Evolutionary conservation across 2,797 vertebrate genomes (phyloP), one percentile per base, ranked within the genome.

Genomic region (Trachops cirrhosus): DNA sequence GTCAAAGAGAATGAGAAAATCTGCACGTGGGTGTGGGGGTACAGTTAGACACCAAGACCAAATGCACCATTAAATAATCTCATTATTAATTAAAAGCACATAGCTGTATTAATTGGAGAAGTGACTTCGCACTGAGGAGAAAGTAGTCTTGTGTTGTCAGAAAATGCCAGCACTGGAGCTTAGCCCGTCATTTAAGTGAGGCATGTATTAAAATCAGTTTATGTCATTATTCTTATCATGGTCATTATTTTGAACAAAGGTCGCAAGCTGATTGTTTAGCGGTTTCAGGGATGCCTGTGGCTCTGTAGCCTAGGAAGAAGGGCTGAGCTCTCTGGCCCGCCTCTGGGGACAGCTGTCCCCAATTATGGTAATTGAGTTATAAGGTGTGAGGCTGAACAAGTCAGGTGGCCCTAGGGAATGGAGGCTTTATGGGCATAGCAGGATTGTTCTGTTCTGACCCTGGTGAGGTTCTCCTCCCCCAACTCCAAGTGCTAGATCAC

Each of bases 211-310:
- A 91, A 86, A 59, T 68, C 50, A 54, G 29, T 94, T 89, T 77
- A 67, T 44, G 5, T n/a, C 37, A 88, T 48, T 80, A 64, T 46
- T 70, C 11, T 74, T 70, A 62, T 26, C 4, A 12, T 2, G 29
- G 46, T 67, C 57, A 46, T 92, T 88, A 79, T 75, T 88, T 87
- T 50, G 73, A 93, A 93, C 44, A 54, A 73, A 95, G 89, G 84
- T 50, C 1, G 3, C 88, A 89, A 73, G 62, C 8, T 32, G 41
- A 0, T 71, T 77, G 39, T 73, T 71, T 34, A 37, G 14, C 0
- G 1, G 37, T 62, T 64, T 95, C 39, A 39, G 62, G 59, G 73
- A 32, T 82, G n/a, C 46, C 46, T n/a, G 12, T 84, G 83, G 37
- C 21, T 50, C 37, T 44, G 68, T 26, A 39, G 57, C 57, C 37